Conservation (phyloP, 2,888 invertebrate species). For the Gasteruption jaculator region DNA sequence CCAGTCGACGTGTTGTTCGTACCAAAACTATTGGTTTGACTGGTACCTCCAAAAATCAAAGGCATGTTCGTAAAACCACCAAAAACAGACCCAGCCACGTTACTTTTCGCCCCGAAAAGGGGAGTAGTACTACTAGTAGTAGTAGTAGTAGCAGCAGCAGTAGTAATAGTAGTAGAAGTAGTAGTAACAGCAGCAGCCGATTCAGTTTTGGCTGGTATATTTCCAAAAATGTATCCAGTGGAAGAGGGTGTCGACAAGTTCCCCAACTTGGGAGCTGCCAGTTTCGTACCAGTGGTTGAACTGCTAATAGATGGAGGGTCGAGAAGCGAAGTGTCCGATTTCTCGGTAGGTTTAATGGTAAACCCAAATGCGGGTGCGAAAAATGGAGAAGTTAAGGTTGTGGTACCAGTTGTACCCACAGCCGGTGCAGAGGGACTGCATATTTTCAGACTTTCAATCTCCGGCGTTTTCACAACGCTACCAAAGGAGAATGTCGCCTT, state of each 20-base stretch:
- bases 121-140: too few species aligned
- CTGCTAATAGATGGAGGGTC: too few species aligned
- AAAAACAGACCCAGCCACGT: background rate
- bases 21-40: background rate
- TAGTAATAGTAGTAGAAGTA: too few species aligned
- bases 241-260: too few species aligned
- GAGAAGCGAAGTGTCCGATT: too few species aligned
- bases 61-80: background rate
- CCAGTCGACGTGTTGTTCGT: background rate
- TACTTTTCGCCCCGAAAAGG: background rate
- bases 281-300: too few species aligned
- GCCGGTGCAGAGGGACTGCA: conserved; percentile 26
- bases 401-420: conserved; percentile 12
- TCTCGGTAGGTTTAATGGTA: too few species aligned
- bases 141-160: too few species aligned
- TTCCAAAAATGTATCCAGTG: background rate
- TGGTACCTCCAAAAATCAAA: conserved; percentile 1
- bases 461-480: conserved; percentile 15
- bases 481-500: background rate
- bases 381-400: background rate
- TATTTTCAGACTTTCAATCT: conserved; percentile 30
- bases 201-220: too few species aligned
- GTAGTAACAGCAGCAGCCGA: too few species aligned
- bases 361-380: too few species aligned
- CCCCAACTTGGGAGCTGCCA: too few species aligned